Base-by-base conservation (phyloP, 1,140 invertebrate species). In the Orchesella cincta region DNA sequence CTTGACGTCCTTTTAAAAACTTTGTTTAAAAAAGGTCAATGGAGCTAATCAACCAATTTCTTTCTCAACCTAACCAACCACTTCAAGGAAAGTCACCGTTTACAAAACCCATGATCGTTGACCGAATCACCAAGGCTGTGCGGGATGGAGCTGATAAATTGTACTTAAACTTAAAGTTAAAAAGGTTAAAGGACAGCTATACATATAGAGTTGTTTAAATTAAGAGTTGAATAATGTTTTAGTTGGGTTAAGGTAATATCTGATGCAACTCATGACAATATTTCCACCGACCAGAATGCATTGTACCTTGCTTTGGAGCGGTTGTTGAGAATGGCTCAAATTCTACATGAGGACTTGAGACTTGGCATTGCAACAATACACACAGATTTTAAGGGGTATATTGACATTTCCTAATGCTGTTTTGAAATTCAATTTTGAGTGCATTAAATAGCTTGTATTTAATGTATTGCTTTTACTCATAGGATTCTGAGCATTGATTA, bases 91-190 rank as follows among this genome's bases (percentile, higher is more conserved):
- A 14, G 33, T 8, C 23, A 12, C 62, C 62, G 12, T 67, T 67
- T 29, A 67, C 62, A 31, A 8, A 14, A 14, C 3, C 62, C 33
- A 23, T 5, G n/a, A 29, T 67, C 33, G 33, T 67, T 33, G 28
- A 67, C 3, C 26, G 62, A 12, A 29, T 67, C 29, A 67, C 62
- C 33, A 29, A 29, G 33, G 62, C 62, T 3, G 26, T 67, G 5
- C 62, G 31, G 26, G 62, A 67, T 29, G 62, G 62, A 67, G 62
- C 62, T 31, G 23, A 67, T 33, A 67, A 67, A 67, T 67, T 67
- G 62, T 67, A 20, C 39, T 8, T 46, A 20, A 46, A 46, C 20
- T 46, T 46, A 20, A n/a, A n/a, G n/a, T n/a, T n/a, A 57, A 57
- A 57, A 57, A 57, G 39, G n/a, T n/a, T n/a, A n/a, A n/a, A n/a